Evolutionary conservation across 2,113 vertebrate genomes (phyloP), one percentile per base, ranked within the genome.

Genomic region (Ranitomeya imitator): DNA sequence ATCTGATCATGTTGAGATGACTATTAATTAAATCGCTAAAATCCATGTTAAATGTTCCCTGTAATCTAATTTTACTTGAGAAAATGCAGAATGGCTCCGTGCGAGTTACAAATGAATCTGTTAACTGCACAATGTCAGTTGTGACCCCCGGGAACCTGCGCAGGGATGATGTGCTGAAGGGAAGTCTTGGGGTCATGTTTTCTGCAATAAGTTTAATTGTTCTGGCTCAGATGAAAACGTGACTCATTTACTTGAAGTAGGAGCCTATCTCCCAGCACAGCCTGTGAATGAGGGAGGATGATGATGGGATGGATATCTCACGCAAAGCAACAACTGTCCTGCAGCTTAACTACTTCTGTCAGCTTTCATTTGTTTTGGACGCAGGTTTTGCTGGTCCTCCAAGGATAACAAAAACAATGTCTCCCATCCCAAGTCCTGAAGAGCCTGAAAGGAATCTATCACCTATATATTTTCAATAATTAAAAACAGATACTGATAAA

Each of bases 191-290:
- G 94, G 93, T 95, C 94, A 94, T 95, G 93, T 93, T 94, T 95
- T 95, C 94, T 93, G 93, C 93, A 95, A 94, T 92, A 94, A 92
- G 93, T 95, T 95, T 95, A 95, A 95, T 95, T 95, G 94, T 94
- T 93, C 94, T 96, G 95, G 95, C 94, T 81, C 71, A 89, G 93
- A 94, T 92, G 93, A 92, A 92, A 90, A 92, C 93, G 93, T 96
- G 95, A 96, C 94, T 96, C 95, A 96, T 90, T 92, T 91, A 92
- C 91, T 92, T 93, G 92, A 94, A 95, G 93, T 92, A 92, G 92
- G 92, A 93, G 93, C 92, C 94, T 95, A 90, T 94, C 95, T 96
- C 93, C 94, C 94, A 92, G 77, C 81, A 86, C 93, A 95, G 93
- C 94, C 93, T 94, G 95, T 23, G 1, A 93, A 92, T 91, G 91